Base-by-base conservation (phyloP, 2,797 vertebrate species). In the Columba guinea region DNA sequence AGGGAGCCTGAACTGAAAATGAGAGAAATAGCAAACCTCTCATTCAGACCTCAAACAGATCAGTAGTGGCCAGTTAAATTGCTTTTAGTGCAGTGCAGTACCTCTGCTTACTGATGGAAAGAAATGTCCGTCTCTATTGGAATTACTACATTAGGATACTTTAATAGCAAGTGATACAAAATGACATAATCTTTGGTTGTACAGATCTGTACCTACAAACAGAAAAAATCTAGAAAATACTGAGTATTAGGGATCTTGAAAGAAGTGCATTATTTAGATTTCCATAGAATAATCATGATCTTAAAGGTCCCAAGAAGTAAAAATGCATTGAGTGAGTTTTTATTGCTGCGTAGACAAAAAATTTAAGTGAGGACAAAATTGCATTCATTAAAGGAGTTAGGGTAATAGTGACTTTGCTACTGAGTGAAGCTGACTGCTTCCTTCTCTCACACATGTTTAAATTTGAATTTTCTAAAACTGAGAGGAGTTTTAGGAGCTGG, bases 281-380 rank as follows among this genome's bases (percentile, higher is more conserved):
- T 70, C 28, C 11, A 6, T 44, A 35, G 28, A 60, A 48, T 39
- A 76, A 28, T 52, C 19, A n/a, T 41, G 3, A 62, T 34, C 11
- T 5, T 65, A 21, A 74, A 51, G 1, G 15, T 58, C 32, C 34
- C 67, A 15, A 48, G 27, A 77, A 62, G 59, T 3, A 46, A 32
- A 64, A 52, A 53, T 32, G 3, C 0, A 0, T 83, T 65, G 74
- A 3, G 9, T 1, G 2, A 77, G 2, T 10, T 16, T 75, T 23
- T 41, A 37, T n/a, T 70, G 18, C 63, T 87, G 13, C 44, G 76
- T 20, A 4, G 7, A 8, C 21, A 71, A 32, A 69, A 68, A 69
- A 39, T 2, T 46, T 46, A 46, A 46, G 1, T 10, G 14, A 84
- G 15, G 32, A 46, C 5, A 52, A 75, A 64, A 44, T 16, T 35